A percentile compares a stretch with the other conserved stretches of the same genome.
Conservation (phyloP, 2,797 vertebrate species). For the Sebastes miniatus region DNA sequence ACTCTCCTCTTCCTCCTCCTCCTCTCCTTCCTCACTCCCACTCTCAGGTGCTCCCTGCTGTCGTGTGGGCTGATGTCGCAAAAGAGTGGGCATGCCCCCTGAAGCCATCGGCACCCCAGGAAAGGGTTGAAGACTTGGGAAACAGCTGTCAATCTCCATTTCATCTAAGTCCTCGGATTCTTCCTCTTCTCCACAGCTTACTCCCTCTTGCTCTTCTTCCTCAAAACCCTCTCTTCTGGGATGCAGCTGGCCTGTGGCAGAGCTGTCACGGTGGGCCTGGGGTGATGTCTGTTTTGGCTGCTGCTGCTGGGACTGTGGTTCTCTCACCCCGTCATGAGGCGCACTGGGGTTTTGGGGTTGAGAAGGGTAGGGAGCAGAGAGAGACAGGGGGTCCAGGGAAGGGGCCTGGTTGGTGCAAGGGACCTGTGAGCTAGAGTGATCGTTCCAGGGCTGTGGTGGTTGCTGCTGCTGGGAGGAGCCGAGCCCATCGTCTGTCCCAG, state of each 20-base stretch:
- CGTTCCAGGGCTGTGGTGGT: constrained; percentile 90
- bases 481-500: constrained; percentile 99
- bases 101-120: constrained; percentile 82
- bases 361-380: constrained; percentile 78
- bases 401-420: constrained; percentile 82
- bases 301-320: constrained; percentile 75
- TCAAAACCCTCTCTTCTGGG: constrained; percentile 82
- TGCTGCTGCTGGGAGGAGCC: constrained; percentile 91
- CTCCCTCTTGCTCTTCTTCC: constrained; percentile 85
- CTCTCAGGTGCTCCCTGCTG: constrained; percentile 85
- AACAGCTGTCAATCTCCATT: constrained; percentile 98
- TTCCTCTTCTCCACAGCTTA: constrained; percentile 85
- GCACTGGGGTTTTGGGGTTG: constrained; percentile 76
- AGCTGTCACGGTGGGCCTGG: constrained; percentile 70
- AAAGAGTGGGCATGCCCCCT: constrained; percentile 82
- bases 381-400: constrained; percentile 83
- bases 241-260: constrained; percentile 74
- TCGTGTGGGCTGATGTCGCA: constrained; percentile 80
- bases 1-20: constrained; percentile 90
- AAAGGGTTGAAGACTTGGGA: constrained; percentile 87
- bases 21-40: constrained; percentile 93
- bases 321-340: constrained; percentile 80
- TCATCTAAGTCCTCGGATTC: constrained; percentile 91
- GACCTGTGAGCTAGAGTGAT: constrained; percentile 85
- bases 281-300: constrained; percentile 74